Evolutionary conservation across 2,797 vertebrate species (phyloP).

Genomic region (Peromyscus melanophrys): DNA sequence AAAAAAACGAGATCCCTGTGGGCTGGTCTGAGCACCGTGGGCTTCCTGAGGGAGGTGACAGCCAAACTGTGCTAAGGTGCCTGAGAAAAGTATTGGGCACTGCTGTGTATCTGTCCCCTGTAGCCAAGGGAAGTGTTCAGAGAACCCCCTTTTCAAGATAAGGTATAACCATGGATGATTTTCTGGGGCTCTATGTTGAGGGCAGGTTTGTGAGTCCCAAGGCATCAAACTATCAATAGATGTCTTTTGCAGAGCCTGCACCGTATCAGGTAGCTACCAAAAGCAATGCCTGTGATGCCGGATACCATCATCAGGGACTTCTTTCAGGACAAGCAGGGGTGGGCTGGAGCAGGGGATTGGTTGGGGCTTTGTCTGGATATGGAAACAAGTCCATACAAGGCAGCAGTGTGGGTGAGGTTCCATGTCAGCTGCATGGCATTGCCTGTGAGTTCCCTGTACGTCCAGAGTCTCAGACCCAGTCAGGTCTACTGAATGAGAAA

Average conservation of each 20-base stretch:
- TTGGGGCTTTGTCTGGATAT: neutral
- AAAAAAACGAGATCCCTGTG: neutral
- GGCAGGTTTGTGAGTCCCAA: slow-evolving; percentile 27
- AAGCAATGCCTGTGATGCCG: neutral
- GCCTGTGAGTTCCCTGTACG: neutral
- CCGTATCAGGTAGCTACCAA: neutral
- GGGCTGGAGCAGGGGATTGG: neutral
- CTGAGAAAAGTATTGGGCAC: neutral
- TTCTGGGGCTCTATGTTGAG: neutral
- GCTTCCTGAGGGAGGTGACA: neutral
- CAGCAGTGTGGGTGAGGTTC: neutral
- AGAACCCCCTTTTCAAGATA: neutral
- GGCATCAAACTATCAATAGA: slow-evolving; percentile 23
- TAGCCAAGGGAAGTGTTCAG: neutral
- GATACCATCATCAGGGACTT: neutral
- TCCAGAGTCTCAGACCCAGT: neutral
- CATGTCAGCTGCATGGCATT: neutral
- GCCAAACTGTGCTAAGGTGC: neutral
- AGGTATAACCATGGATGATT: neutral
- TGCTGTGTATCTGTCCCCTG: neutral
- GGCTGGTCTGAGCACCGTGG: neutral
- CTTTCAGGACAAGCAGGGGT: neutral
- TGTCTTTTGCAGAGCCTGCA: slow-evolving; percentile 46
- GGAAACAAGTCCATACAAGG: neutral
- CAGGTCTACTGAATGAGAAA: neutral